These are phyloP conservation scores for Mycteria americana DNA, from an alignment of 2,797 vertebrate genomes.

Conservation along the genomic window DNA sequence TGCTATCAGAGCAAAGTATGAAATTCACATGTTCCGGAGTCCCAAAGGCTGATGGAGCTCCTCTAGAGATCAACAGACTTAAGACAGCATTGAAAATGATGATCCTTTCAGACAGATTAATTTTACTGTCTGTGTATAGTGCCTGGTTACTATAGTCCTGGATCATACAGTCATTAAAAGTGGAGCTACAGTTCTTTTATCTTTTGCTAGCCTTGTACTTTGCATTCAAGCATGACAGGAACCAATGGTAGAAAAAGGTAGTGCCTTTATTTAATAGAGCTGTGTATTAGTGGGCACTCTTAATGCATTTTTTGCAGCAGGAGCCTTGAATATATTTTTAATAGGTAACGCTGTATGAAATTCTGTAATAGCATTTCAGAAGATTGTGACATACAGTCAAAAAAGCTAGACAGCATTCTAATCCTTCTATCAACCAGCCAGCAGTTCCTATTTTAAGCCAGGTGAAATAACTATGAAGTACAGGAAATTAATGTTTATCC, in stretches of 20 bases:
- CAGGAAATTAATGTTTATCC: background rate
- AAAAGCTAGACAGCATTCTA: background rate
- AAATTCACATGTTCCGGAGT: background rate
- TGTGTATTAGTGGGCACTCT: background rate
- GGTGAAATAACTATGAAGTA: background rate
- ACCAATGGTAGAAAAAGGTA: background rate
- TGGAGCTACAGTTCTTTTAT: background rate
- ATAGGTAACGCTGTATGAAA: background rate
- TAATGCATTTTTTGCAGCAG: background rate
- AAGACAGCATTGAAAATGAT: background rate
- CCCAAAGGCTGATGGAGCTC: background rate
- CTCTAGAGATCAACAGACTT: background rate
- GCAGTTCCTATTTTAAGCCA: background rate
- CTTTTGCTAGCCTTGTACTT: conserved; percentile 18
- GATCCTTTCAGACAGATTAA: background rate
- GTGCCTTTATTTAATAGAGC: background rate
- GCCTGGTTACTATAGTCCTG: background rate
- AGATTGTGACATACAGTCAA: background rate
- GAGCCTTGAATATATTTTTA: background rate
- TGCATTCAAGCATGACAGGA: conserved; percentile 20
- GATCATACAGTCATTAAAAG: conserved; percentile 1
- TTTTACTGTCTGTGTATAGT: background rate
- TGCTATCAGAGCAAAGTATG: background rate
- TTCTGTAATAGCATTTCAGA: background rate
- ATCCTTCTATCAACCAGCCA: background rate